Conservation (phyloP, 1,140 invertebrate genomes). For the Zaprionus lachaisei region DNA sequence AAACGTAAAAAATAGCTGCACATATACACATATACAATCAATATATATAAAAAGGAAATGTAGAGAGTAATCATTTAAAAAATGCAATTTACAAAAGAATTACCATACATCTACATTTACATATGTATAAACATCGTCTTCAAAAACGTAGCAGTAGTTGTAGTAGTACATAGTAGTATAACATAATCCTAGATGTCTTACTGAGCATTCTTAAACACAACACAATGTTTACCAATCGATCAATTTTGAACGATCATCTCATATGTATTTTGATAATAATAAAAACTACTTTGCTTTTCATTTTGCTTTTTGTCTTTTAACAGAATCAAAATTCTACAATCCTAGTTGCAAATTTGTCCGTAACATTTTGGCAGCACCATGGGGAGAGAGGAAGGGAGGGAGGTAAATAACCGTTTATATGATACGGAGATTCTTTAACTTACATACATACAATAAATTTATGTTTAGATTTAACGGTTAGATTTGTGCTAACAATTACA, state of each 20-base stretch:
- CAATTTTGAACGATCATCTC: constrained; percentile 23
- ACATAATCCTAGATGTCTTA: constrained; percentile 50
- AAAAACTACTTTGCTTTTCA: constrained; percentile 34
- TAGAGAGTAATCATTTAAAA: constrained; percentile 61
- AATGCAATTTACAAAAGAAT: constrained; percentile 66
- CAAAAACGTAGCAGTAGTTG: constrained; percentile 26
- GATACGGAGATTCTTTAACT: constrained; percentile 14
- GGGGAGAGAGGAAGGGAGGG: constrained; percentile 18
- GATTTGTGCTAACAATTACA: constrained; percentile 47
- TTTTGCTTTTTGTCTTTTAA: constrained; percentile 23
- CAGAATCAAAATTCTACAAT: constrained; percentile 54
- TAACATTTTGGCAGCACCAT: constrained; percentile 62
- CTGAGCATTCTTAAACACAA: constrained; percentile 75
- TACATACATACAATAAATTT: constrained; percentile 22
- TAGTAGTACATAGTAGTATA: constrained; percentile 7
- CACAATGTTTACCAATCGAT: constrained; percentile 50
- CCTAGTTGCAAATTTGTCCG: constrained; percentile 30
- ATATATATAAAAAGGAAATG: constrained; percentile 42
- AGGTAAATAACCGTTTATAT: constrained; percentile 19
- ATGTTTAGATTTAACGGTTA: constrained; percentile 29
- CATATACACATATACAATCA: constrained; percentile 54
- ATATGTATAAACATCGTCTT: constrained; percentile 39
- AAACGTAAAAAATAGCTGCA: constrained; percentile 54
- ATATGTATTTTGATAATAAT: constrained; percentile 36
- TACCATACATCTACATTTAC: constrained; percentile 39